These are phyloP conservation scores for Pristionchus entomophagus DNA, from an alignment of 2,888 invertebrate species.

Conservation along the genomic window DNA sequence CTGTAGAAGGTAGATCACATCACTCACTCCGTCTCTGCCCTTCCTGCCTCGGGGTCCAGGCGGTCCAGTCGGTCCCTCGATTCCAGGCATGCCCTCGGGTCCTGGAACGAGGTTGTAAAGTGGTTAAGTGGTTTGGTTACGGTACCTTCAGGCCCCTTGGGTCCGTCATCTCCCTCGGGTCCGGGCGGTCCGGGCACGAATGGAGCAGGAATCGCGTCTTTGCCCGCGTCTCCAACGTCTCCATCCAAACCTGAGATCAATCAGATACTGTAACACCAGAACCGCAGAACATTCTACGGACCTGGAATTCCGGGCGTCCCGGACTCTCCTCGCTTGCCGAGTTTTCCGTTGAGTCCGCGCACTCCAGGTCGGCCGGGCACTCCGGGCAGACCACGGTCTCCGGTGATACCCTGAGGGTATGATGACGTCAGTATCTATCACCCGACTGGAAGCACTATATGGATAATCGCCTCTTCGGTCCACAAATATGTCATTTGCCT, in stretches of 20 bases:
- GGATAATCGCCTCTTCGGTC: too few relatives aligned
- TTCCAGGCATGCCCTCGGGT: conserved; percentile 68
- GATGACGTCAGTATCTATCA: neutral
- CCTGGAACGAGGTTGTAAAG: conserved; percentile 41
- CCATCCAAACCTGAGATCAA: conserved; percentile 40
- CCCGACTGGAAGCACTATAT: too few relatives aligned
- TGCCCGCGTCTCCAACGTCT: conserved; percentile 60
- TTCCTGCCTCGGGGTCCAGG: conserved; percentile 67
- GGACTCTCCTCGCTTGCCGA: conserved; percentile 47
- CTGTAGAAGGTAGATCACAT: neutral
- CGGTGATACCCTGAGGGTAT: conserved; percentile 59
- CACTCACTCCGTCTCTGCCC: conserved; percentile 55
- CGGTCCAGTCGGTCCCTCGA: conserved; percentile 66
- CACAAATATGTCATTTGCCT: too few relatives aligned
- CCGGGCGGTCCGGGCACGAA: conserved; percentile 72
- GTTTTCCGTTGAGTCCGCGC: conserved; percentile 55
- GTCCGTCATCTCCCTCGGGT: conserved; percentile 61
- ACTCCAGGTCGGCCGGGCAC: conserved; percentile 60
- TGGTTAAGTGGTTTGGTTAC: neutral
- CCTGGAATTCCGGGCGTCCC: conserved; percentile 46
- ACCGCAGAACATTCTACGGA: neutral
- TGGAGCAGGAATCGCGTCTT: conserved; percentile 69
- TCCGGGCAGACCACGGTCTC: conserved; percentile 67
- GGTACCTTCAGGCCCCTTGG: conserved; percentile 61
- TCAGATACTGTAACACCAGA: neutral